Evolutionary conservation across 1,140 invertebrate genomes (phyloP).

Genomic region (Nilaparvata lugens): DNA sequence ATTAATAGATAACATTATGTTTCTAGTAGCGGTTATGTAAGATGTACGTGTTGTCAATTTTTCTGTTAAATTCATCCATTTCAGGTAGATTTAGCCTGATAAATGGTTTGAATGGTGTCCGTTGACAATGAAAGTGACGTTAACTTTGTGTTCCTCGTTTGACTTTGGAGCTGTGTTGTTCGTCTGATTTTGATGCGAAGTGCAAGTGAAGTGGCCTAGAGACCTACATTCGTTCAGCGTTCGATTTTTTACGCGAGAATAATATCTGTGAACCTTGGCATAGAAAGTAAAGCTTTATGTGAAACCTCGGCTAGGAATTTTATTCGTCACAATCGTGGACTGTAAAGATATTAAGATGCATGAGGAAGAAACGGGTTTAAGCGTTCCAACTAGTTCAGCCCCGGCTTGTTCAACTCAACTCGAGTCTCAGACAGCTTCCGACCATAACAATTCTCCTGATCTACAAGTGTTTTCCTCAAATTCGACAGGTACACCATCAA

Average conservation of each 20-base stretch:
- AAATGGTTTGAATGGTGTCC: background rate
- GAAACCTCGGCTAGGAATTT: constrained; percentile 9
- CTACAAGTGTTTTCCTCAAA: constrained; percentile 22
- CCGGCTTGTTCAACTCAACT: constrained; percentile 17
- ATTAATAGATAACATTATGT: no score
- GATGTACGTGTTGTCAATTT: no score
- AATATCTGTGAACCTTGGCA: constrained; percentile 12
- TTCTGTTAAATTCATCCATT: no score
- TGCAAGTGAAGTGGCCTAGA: constrained; percentile 59
- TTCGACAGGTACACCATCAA: constrained; percentile 20
- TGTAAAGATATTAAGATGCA: constrained; percentile 18
- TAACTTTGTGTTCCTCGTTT: constrained; percentile 28
- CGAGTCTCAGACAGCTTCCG: constrained; percentile 13
- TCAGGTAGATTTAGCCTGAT: no score
- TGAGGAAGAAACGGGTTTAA: constrained; percentile 18
- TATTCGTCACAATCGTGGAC: background rate
- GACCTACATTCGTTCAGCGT: constrained; percentile 46
- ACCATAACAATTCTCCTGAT: constrained; percentile 23
- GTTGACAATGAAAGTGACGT: constrained; percentile 18
- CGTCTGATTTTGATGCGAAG: constrained; percentile 43
- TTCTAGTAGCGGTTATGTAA: no score
- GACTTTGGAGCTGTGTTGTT: constrained; percentile 27
- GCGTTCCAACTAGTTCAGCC: constrained; percentile 16
- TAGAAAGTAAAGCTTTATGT: constrained; percentile 17
- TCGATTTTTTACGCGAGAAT: constrained; percentile 13